These are phyloP conservation scores for Eristalinus sepulchralis DNA, from an alignment of 2,888 invertebrate genomes.

Conservation along the genomic window DNA sequence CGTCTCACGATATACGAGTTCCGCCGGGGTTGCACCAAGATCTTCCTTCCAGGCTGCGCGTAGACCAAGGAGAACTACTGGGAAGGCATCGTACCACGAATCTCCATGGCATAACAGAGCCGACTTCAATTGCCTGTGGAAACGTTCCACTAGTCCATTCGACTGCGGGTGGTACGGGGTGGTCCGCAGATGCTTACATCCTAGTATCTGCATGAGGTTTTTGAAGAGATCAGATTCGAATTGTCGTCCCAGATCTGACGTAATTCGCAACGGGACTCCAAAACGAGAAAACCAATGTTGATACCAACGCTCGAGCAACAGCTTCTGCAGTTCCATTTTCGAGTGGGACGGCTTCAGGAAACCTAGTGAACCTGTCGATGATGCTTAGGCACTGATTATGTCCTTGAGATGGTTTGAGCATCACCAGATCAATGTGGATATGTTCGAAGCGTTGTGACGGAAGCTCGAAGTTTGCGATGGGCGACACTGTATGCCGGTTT, in stretches of 20 bases:
- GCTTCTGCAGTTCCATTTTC: conserved; percentile 45
- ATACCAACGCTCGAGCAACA: too few species aligned
- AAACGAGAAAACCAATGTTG: too few species aligned
- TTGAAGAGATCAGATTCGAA: conserved; percentile 20
- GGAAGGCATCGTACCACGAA: conserved; percentile 27
- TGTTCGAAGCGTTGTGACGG: neutral
- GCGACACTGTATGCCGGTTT: neutral
- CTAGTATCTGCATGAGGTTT: conserved; percentile 14
- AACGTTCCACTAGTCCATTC: conserved; percentile 79
- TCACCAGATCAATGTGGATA: neutral
- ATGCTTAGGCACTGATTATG: conserved; percentile 19
- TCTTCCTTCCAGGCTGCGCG: conserved; percentile 42
- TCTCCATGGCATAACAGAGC: conserved; percentile 62
- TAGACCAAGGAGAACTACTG: conserved; percentile 32
- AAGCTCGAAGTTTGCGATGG: neutral
- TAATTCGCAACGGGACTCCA: conserved; percentile 72
- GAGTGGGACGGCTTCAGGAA: neutral
- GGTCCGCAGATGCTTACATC: conserved; percentile 24
- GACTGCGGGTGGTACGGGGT: conserved; percentile 69
- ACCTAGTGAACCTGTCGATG: neutral
- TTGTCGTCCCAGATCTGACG: neutral
- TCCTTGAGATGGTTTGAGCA: conserved; percentile 7
- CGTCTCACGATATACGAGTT: neutral
- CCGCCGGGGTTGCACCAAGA: conserved; percentile 9
- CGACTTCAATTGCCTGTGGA: conserved; percentile 30